Evolutionary conservation across 2,113 vertebrate species (phyloP).

Genomic region (Riparia riparia): DNA sequence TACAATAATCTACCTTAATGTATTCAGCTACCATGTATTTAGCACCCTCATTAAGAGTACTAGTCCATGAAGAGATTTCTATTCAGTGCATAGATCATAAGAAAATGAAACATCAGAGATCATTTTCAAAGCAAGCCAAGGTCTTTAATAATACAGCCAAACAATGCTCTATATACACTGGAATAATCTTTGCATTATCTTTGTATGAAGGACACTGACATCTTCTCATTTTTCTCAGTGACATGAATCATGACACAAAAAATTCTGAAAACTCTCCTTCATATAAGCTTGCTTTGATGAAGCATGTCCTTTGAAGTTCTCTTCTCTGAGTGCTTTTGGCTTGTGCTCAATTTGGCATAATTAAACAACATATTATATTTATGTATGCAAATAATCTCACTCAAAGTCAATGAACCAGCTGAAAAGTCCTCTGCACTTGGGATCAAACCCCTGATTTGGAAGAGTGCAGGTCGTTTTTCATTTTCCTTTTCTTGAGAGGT

Average conservation of each 20-base stretch:
- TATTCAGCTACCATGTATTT: neutral
- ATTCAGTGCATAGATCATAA: conserved; percentile 56
- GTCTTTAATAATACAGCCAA: conserved; percentile 42
- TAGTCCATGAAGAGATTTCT: conserved; percentile 45
- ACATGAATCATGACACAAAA: neutral
- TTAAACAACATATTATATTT: neutral
- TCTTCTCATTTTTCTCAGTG: neutral
- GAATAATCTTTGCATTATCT: neutral
- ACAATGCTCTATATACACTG: neutral
- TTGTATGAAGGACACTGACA: neutral
- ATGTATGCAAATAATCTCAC: neutral
- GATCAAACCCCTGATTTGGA: neutral
- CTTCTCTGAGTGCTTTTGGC: neutral
- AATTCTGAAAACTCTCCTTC: neutral
- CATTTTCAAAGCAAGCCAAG: conserved; percentile 54
- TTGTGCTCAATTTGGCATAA: neutral
- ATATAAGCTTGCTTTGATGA: neutral
- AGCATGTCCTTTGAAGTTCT: neutral
- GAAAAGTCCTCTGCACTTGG: neutral
- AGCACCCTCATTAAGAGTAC: conserved; percentile 43
- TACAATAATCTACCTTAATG: conserved; percentile 30
- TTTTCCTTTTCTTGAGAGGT: neutral
- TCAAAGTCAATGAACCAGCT: neutral
- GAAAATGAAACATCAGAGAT: conserved; percentile 32
- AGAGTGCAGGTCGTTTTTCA: neutral